Base-by-base conservation (phyloP, 2,797 vertebrate species). In the Mormyrus proboscirostris region DNA sequence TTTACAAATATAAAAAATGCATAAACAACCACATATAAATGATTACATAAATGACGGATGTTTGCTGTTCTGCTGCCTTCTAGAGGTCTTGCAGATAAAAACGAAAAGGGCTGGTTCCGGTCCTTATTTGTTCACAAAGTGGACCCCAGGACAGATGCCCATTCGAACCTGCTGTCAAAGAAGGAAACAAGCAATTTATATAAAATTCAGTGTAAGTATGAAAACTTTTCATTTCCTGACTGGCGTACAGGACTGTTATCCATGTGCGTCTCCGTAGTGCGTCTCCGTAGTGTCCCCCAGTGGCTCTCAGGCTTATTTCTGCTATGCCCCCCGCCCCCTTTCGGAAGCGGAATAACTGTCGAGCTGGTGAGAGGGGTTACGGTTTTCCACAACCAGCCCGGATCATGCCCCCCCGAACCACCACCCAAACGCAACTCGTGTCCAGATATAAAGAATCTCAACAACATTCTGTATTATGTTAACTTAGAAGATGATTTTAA, bases 121-220 rank as follows among this genome's bases (percentile, higher is more conserved):
- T 99, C 97, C 33, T 94, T 99, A 59, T 98, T 98, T 88, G 97
- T 97, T 91, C 97, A 97, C 95, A 97, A 98, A 93, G 97, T 97
- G 89, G 97, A 98, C 38, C 96, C 97, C 86, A 97, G 98, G 92
- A 99, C 98, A 94, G 98, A 99, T 3, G 97, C 98, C 5, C 98
- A 99, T 94, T 99, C 98, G 92, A 99, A 97, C 93, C 96, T 99
- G 89, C 95, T 99, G 89, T 99, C 98, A 92, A 99, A 99, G 95
- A 97, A 95, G 93, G 98, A 98, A 93, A 98, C 97, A 92, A 99
- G 97, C 93, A 97, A 95, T 94, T 96, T 99, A 91, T 99, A 98
- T 91, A 98, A 99, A 94, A 98, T 99, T 86, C 98, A 99, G 83
- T 98, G 98, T 99, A 96, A 95, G 98, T 90, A 88, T 82, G 55